Percentiles rank a stretch among this genome's conserved stretches.
Conservation (phyloP, 2,797 vertebrate species). For the Molossus molossus region DNA sequence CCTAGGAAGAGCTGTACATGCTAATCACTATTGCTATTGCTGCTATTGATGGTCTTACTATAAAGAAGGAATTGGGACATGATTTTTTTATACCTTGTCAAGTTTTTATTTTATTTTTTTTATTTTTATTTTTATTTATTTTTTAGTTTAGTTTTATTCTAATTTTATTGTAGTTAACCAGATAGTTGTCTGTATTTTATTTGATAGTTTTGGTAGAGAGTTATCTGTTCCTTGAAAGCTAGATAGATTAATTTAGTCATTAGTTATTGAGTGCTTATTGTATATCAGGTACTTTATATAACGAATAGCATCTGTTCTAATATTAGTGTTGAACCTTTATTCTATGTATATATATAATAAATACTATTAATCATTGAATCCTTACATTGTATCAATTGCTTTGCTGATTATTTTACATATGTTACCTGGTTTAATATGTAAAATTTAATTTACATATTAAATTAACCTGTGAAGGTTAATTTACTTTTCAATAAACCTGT, state of each 20-base stretch:
- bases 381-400: neutral
- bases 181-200: neutral
- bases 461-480: too few relatives aligned
- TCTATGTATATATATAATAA: neutral
- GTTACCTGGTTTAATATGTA: neutral
- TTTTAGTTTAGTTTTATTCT: constrained; percentile 55
- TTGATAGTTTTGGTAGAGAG: constrained; percentile 30
- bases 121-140: too few relatives aligned
- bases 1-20: neutral
- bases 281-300: neutral
- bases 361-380: constrained; percentile 27
- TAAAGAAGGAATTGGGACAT: neutral
- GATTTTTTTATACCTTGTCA: constrained; percentile 12
- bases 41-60: constrained; percentile 16
- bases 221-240: constrained; percentile 41
- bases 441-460: too few relatives aligned
- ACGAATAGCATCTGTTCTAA: neutral
- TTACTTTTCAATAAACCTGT: neutral
- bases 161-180: constrained; percentile 16
- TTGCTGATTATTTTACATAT: constrained; percentile 29
- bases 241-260: constrained; percentile 20
- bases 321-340: constrained; percentile 11
- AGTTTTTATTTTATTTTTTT: constrained; percentile 53
- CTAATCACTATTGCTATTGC: neutral
- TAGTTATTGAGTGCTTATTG: constrained; percentile 31